Base-by-base conservation (phyloP, 2,888 invertebrate species). In the Phania funesta region DNA sequence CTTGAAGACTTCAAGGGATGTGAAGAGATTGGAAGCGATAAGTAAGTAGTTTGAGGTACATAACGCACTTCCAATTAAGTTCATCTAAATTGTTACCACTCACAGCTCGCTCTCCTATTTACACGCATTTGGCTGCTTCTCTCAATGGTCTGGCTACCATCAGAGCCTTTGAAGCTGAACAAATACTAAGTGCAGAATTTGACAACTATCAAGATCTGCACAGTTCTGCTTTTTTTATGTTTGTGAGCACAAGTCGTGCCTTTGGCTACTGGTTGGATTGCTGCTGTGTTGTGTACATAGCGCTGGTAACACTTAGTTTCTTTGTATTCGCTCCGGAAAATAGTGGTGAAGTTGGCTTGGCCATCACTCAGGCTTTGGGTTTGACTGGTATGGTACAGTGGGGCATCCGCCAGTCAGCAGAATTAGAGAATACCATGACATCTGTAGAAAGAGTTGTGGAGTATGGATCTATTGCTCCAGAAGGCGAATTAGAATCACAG, bases 361-460 rank as follows among this genome's bases (percentile, higher is more conserved):
- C 95, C 1, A 95, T 95, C 26, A 94, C 95, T 0, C 95, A 95
- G 86, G 94, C 94, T 26, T 94, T 95, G 60, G 93, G 93, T 0
- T 89, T 95, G 20, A 93, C 94, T 0, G 94, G 94, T 1, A 94
- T 95, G 93, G 94, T 95, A 35, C 95, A 95, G 87, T 97, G 95
- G 93, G 96, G 96, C 0, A 95, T 97, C 93, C 91, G 97, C n/a
- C 97, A 97, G 87, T 95, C 96, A 0, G 96, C 97, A 0, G 97
- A 97, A 87, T 92, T 95, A 3, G 95, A 95, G 88, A 96, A 95
- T 86, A 94, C 95, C 86, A 95, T 96, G 95, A 95, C 95, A 0
- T 95, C 95, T 0, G 97, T 97, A 1, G 97, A 97, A 89, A 92
- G 97, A 84, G 94, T 97, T 3, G 85, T 96, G 5, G 97, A 97